phyloP scores from a whole-genome alignment of 1,140 invertebrate species.

The Amyelois transitella region DNA sequence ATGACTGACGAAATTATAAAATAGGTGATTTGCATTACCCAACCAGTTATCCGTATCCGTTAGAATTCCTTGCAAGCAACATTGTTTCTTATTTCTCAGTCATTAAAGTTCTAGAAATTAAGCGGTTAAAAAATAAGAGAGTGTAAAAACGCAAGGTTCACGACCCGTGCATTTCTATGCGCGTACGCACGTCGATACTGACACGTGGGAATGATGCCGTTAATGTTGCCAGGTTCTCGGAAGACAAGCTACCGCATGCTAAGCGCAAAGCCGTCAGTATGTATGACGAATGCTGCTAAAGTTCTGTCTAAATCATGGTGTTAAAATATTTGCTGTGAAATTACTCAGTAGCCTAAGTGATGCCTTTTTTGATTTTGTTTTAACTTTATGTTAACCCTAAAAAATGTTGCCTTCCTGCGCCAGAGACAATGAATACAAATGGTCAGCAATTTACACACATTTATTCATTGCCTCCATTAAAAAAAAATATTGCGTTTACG shows the following conservation, averaged over 20 bases:
- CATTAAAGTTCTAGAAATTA: not conserved
- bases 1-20: not conserved
- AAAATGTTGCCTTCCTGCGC: too few species aligned
- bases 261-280: not conserved
- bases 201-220: conserved; percentile 1
- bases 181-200: not conserved
- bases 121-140: not conserved
- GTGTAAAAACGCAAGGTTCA: conserved; percentile 15
- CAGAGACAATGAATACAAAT: too few species aligned
- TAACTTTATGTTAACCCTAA: too few species aligned
- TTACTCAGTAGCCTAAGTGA: too few species aligned
- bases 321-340: too few species aligned
- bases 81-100: not conserved
- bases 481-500: too few species aligned
- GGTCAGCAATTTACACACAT: too few species aligned
- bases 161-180: conserved; percentile 15
- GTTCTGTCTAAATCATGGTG: not conserved
- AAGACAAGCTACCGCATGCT: not conserved
- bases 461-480: too few species aligned
- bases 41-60: not conserved
- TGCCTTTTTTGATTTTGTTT: too few species aligned
- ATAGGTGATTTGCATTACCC: conserved; percentile 2
- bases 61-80: not conserved
- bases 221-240: conserved; percentile 1
- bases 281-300: not conserved